Evolutionary conservation across 2,888 invertebrate species (phyloP), one percentile per base, ranked within the genome.

Genomic region (Teleogryllus oceanicus): DNA sequence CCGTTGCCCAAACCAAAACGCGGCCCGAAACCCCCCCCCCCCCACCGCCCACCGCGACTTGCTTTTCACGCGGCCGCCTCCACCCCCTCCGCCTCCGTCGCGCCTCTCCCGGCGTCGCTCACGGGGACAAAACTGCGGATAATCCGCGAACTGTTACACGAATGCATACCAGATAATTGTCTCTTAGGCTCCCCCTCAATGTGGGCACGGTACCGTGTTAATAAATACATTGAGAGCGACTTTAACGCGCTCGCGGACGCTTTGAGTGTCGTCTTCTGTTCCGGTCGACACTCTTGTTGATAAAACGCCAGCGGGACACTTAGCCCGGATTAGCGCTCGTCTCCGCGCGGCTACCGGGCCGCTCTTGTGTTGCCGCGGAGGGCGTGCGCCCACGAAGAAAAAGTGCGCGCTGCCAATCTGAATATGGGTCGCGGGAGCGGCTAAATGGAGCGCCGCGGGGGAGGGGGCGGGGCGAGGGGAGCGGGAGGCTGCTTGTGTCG

Each of bases 161-260:
- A 62, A 62, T 18, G 62, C n/a, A 62, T 62, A 62, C 62, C 62
- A n/a, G 62, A n/a, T 62, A 62, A 62, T 62, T 62, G 62, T 62
- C 62, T 62, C 62, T 62, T 62, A 62, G 16, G 16, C 62, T 62
- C n/a, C 16, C 16, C 13, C 62, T 62, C 62, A 62, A 62, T 62
- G 62, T 62, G 62, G 62, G 62, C 62, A 62, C 62, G 62, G 62
- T 62, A 62, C 16, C 62, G n/a, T 62, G 62, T 62, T 62, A 62
- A 62, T 62, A 62, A 62, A 62, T 62, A 62, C 62, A 62, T 62
- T 62, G 62, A 62, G n/a, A 62, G 62, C 62, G 62, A 62, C 62
- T 62, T 62, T 62, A 62, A 62, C 62, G 62, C 62, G 62, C n/a
- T 62, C 62, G 62, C 62, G 62, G n/a, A n/a, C 62, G 13, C 62